Percentiles rank a stretch among this genome's conserved stretches.
These are phyloP conservation scores for Oreohelix idahoensis DNA, from an alignment of 1,140 invertebrate species.

Conservation along the genomic window DNA sequence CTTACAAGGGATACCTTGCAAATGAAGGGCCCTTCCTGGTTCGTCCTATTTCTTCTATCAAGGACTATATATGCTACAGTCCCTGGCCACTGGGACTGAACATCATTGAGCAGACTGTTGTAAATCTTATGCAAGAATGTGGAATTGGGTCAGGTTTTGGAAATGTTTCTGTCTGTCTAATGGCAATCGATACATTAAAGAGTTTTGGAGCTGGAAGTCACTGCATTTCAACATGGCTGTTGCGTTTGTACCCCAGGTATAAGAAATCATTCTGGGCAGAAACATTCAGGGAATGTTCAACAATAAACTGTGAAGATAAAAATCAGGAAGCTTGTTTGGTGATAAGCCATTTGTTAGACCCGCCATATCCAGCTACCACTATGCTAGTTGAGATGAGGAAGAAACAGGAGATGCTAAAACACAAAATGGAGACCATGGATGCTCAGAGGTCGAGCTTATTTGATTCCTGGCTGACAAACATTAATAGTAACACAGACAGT, in stretches of 20 bases:
- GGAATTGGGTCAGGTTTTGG: not conserved
- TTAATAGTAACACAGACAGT: not conserved
- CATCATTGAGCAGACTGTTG: slow-evolving; percentile 16
- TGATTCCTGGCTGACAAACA: slow-evolving; percentile 21
- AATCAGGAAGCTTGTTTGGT: slow-evolving; percentile 12
- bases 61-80: slow-evolving; percentile 38
- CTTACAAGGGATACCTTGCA: slow-evolving; percentile 26
- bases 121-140: slow-evolving; percentile 27
- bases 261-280: slow-evolving; percentile 1
- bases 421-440: not conserved
- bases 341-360: slow-evolving; percentile 30
- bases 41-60: slow-evolving; percentile 41
- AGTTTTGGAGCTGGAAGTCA: slow-evolving; percentile 30
- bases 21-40: slow-evolving; percentile 38
- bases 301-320: slow-evolving; percentile 21
- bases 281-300: not conserved
- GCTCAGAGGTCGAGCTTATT: not conserved
- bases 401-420: not conserved
- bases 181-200: slow-evolving; percentile 14
- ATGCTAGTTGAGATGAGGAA: not conserved
- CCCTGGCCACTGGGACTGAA: slow-evolving; percentile 27
- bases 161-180: slow-evolving; percentile 24
- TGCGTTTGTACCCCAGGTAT: not conserved
- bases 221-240: slow-evolving; percentile 26
- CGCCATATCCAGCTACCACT: slow-evolving; percentile 4